phyloP scores from a whole-genome alignment of 2,113 vertebrate genomes.

The Daubentonia madagascariensis region DNA sequence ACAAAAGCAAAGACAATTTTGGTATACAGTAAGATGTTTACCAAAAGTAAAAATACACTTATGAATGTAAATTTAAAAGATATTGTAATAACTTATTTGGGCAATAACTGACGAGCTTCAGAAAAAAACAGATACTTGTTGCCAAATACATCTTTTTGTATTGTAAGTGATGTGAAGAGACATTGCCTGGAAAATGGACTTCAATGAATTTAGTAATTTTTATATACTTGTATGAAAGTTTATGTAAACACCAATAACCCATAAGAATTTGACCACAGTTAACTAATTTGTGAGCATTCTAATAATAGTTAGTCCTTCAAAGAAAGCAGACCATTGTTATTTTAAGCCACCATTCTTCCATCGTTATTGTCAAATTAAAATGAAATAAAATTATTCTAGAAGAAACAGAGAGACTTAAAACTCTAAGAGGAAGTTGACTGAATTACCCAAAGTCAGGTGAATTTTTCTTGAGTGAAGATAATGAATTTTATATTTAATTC shows the following conservation, averaged over 20 bases:
- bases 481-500: neutral
- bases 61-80: neutral
- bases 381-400: neutral
- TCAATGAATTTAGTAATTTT: neutral
- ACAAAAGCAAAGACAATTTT: neutral
- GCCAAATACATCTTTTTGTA: neutral
- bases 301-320: neutral
- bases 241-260: neutral
- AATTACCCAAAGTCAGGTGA: neutral
- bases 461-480: neutral
- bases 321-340: neutral
- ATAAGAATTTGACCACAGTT: neutral
- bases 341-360: neutral
- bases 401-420: neutral
- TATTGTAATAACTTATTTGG: neutral
- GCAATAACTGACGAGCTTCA: neutral
- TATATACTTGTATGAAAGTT: neutral
- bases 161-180: neutral
- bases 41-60: neutral
- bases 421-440: neutral
- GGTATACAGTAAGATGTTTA: neutral
- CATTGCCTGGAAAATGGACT: fast-evolving
- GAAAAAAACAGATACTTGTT: neutral
- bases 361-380: neutral
- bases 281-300: neutral